phyloP scores from a whole-genome alignment of 2,113 vertebrate genomes.

The Pica pica region DNA sequence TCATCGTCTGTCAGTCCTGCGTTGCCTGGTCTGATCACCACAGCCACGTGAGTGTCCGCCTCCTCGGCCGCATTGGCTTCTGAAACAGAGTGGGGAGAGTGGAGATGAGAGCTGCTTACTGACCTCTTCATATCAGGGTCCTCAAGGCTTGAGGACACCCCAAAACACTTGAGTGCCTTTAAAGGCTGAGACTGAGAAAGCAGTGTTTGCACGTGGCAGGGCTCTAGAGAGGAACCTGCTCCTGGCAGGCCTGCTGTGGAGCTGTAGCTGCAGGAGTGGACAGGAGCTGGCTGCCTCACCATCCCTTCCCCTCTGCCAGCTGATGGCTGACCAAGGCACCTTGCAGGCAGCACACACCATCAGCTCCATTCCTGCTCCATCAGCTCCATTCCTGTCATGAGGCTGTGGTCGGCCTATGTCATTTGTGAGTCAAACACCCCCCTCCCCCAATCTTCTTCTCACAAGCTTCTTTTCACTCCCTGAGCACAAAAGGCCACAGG shows the following conservation, averaged over 20 bases:
- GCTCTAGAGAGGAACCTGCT: not conserved
- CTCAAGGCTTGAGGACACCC: not conserved
- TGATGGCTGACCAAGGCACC: not conserved
- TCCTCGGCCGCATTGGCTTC: slow-evolving; percentile 91
- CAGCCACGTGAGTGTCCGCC: slow-evolving; percentile 81
- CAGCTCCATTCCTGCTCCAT: not conserved
- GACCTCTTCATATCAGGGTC: not conserved
- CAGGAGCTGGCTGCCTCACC: not conserved
- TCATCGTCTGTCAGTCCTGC: slow-evolving; percentile 92
- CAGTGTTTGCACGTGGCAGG: accelerated
- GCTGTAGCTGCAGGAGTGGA: not conserved
- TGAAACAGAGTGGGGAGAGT: slow-evolving; percentile 54
- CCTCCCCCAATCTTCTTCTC: not conserved
- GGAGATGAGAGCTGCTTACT: not conserved
- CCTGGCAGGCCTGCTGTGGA: not conserved
- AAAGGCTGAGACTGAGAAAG: not conserved
- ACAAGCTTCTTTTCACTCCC: not conserved
- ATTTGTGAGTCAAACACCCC: not conserved
- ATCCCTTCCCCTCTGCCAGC: not conserved
- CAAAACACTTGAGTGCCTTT: not conserved
- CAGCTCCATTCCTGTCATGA: accelerated
- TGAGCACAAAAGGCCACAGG: not conserved
- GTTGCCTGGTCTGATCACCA: slow-evolving; percentile 91
- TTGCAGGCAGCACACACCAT: not conserved
- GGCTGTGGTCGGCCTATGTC: not conserved